Base-by-base conservation (phyloP, 2,888 invertebrate species). In the Bhutanitis thaidina region DNA sequence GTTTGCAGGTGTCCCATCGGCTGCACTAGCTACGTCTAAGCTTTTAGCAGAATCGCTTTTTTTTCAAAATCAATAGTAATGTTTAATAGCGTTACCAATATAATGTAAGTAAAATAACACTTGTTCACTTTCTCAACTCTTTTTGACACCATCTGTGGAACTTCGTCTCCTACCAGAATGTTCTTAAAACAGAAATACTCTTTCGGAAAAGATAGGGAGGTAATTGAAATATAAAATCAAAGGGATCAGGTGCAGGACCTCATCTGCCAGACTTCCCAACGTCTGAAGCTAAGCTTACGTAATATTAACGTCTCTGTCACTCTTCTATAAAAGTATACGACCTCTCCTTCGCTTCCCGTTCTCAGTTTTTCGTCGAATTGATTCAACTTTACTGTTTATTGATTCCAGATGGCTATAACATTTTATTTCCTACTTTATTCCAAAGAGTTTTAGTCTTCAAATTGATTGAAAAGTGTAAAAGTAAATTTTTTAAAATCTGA, bases 141-240 rank as follows among this genome's bases (percentile, higher is more conserved):
- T n/a, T n/a, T n/a, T n/a, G n/a, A 20, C 3, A 20, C 3, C 20
- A 20, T 3, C 3, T 5, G 20, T 20, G 20, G 20, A 3, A 20
- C 3, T 20, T 5, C 20, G 5, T 20, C 5, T 20, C 32, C 12
- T n/a, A 4, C 1, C n/a, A 32, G 12, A 32, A 13, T 3, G 4
- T 32, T 32, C 5, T 10, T 32, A 32, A 5, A 12, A 12, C 32
- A 14, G 36, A 37, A 20, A 37, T 37, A 16, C 10, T 10, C 37
- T 1, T 16, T 37, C 15, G 16, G 4, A 57, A 60, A 57, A 56
- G 27, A 52, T 49, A 53, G 55, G 43, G 58, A 63, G 64, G 63
- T 70, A 71, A 72, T 84, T 86, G 82, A 71, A 82, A 83, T 82
- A 85, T 80, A 84, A 82, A 83, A 84, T 83, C 79, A 80, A 73